These are phyloP conservation scores for Aurelia coerulea DNA, from an alignment of 30 jellyfish, hydroid and myxozoan genomes.

Conservation along the genomic window DNA sequence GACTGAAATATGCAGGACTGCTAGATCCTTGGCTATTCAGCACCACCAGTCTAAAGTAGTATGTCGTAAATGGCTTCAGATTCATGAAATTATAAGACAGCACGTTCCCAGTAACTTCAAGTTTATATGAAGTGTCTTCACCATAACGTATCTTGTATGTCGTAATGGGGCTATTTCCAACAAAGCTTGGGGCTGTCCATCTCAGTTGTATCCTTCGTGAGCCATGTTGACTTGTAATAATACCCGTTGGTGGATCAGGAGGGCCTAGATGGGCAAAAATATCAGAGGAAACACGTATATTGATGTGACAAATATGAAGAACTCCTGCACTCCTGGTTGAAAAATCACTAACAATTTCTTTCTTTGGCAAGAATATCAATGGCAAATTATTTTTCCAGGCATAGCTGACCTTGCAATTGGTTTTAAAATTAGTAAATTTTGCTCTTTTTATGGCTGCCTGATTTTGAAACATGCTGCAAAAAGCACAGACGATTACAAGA, in stretches of 20 bases:
- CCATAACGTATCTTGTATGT: background rate
- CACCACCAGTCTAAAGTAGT: conserved; percentile 18
- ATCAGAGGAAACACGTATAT: too few species aligned
- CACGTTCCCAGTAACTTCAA: background rate
- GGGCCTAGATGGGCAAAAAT: background rate
- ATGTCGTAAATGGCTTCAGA: conserved; percentile 26
- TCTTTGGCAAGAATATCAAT: too few species aligned
- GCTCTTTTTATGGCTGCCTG: too few species aligned
- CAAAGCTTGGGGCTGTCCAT: background rate
- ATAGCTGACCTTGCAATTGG: too few species aligned
- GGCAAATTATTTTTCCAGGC: too few species aligned
- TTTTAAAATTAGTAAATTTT: too few species aligned
- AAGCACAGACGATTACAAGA: too few species aligned
- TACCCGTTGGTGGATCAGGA: background rate
- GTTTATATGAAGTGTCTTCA: background rate
- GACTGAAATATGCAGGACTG: background rate
- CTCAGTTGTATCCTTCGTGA: background rate
- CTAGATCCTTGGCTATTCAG: conserved; percentile 24
- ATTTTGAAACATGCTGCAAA: too few species aligned
- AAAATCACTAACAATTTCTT: too few species aligned
- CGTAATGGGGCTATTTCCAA: background rate
- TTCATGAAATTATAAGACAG: background rate
- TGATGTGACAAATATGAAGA: too few species aligned
- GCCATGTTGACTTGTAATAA: background rate
- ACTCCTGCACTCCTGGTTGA: too few species aligned